phyloP scores from a whole-genome alignment of 2,888 invertebrate species.

The Rhopalosiphum nymphaeae region DNA sequence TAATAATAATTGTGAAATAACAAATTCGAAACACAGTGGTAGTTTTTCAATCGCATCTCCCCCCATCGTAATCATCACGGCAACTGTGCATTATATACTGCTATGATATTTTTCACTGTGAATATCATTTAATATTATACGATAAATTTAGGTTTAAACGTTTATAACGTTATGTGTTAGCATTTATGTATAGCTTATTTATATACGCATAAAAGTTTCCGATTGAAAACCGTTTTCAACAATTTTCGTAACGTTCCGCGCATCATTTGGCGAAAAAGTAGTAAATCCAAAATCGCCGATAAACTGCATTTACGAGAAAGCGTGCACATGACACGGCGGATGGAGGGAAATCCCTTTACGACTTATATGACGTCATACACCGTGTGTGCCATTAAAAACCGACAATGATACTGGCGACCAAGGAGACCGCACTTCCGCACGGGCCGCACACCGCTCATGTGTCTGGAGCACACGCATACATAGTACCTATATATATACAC shows the following conservation, averaged over 20 bases:
- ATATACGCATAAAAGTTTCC: neutral
- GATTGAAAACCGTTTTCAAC: neutral
- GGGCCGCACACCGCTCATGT: constrained; percentile 53
- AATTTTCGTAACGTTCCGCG: neutral
- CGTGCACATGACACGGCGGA: constrained; percentile 37
- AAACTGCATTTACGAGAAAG: constrained; percentile 2
- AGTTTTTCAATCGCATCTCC: neutral
- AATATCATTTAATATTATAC: neutral
- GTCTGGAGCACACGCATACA: constrained; percentile 26
- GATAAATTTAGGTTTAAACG: neutral
- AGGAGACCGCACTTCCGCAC: constrained; percentile 65
- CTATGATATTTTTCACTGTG: neutral
- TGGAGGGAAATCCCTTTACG: constrained; percentile 57
- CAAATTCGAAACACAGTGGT: constrained; percentile 46
- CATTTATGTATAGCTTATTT: neutral
- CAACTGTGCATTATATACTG: neutral
- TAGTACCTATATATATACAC: neutral
- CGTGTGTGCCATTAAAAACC: constrained; percentile 59
- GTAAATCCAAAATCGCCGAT: neutral
- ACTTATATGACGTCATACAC: constrained; percentile 55
- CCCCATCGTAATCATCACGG: neutral
- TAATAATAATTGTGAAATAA: constrained; percentile 48
- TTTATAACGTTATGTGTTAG: neutral
- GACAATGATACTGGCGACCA: constrained; percentile 58
- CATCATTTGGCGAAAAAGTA: neutral